These are phyloP conservation scores for human DNA, from an alignment of 2,113 vertebrate genomes.

Conservation along the genomic window DNA sequence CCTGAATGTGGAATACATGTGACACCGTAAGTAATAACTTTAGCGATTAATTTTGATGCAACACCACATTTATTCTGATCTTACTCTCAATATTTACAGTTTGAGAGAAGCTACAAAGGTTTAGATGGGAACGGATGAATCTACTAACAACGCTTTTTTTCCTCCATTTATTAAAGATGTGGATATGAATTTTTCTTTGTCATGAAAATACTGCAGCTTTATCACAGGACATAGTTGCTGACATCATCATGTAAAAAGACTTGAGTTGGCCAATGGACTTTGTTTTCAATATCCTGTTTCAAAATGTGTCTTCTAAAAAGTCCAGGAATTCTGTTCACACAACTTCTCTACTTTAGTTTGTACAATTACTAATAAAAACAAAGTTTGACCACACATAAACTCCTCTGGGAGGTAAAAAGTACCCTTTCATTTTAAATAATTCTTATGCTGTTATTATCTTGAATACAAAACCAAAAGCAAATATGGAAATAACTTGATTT, in stretches of 20 bases:
- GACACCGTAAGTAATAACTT: constrained; percentile 86
- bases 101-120: constrained; percentile 83
- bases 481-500: background rate
- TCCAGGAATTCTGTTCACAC: constrained; percentile 67
- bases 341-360: constrained; percentile 62
- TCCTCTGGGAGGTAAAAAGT: background rate
- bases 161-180: constrained; percentile 81
- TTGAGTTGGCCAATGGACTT: constrained; percentile 80
- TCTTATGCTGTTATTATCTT: background rate
- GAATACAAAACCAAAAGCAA: constrained; percentile 24
- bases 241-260: constrained; percentile 81
- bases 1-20: constrained; percentile 86
- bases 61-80: constrained; percentile 88
- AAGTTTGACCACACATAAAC: constrained; percentile 55
- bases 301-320: constrained; percentile 72
- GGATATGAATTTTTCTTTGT: constrained; percentile 88
- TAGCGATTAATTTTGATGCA: constrained; percentile 87
- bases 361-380: constrained; percentile 72
- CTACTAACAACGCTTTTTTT: constrained; percentile 73
- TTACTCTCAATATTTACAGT: constrained; percentile 85
- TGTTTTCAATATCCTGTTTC: constrained; percentile 87
- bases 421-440: background rate
- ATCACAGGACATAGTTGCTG: constrained; percentile 81
- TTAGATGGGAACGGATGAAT: constrained; percentile 78
- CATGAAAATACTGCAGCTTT: constrained; percentile 84